Conservation (phyloP, 2,888 invertebrate species). For the Agrochola litura region DNA sequence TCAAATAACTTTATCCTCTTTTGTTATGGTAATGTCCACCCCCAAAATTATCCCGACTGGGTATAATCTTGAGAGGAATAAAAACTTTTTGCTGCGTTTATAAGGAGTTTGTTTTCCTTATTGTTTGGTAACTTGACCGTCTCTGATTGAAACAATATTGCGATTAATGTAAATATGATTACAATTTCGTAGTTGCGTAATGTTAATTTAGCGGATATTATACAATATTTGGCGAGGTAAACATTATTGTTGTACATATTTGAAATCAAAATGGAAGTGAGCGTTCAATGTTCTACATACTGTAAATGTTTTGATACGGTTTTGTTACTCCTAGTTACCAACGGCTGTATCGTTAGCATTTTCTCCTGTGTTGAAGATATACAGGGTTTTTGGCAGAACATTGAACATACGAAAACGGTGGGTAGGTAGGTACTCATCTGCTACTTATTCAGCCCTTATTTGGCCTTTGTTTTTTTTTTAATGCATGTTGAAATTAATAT, state of each 20-base stretch:
- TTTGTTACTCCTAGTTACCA: constrained; percentile 5
- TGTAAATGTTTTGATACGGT: constrained; percentile 28
- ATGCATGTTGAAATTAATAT: too few relatives aligned
- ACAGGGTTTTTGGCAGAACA: too few relatives aligned
- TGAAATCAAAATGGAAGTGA: constrained; percentile 41
- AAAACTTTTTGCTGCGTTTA: constrained; percentile 71
- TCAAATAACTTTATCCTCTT: constrained; percentile 87
- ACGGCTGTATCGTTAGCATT: background rate
- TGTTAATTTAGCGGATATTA: constrained; percentile 40
- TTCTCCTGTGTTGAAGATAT: constrained; percentile 6
- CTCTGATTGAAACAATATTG: constrained; percentile 52
- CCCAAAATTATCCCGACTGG: constrained; percentile 82
- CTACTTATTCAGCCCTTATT: too few relatives aligned
- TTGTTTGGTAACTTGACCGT: constrained; percentile 51
- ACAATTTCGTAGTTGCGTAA: constrained; percentile 35
- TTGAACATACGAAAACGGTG: too few relatives aligned
- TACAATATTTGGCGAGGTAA: constrained; percentile 39
- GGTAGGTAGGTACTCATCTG: too few relatives aligned
- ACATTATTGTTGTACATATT: constrained; percentile 33
- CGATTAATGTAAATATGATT: constrained; percentile 49
- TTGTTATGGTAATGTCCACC: constrained; percentile 87
- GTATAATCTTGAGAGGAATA: constrained; percentile 81
- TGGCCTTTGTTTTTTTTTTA: too few relatives aligned
- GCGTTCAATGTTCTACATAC: constrained; percentile 18
- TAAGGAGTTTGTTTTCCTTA: constrained; percentile 44